These are phyloP conservation scores for Alloplasta piceator DNA, from an alignment of 2,888 invertebrate genomes.

Conservation along the genomic window DNA sequence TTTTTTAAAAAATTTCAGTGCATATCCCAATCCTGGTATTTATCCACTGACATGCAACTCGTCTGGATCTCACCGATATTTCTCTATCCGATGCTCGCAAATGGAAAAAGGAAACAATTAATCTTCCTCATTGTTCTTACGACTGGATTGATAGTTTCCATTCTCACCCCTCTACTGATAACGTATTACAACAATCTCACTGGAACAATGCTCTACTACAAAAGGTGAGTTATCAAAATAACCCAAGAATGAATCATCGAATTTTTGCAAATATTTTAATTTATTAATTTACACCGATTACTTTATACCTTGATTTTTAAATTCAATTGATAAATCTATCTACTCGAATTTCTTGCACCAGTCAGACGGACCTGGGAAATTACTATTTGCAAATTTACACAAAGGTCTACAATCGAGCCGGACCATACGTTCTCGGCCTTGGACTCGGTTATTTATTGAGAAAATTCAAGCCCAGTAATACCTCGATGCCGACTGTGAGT, in stretches of 20 bases:
- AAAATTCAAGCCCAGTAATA: constrained; percentile 64
- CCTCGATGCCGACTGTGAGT: constrained; percentile 67
- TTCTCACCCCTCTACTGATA: constrained; percentile 74
- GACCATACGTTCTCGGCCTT: constrained; percentile 80
- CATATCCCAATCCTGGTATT: constrained; percentile 85
- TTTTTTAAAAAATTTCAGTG: constrained; percentile 82
- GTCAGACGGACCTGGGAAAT: constrained; percentile 68
- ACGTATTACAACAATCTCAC: constrained; percentile 73
- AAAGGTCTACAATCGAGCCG: constrained; percentile 76
- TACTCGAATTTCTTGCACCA: constrained; percentile 51
- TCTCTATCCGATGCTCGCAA: constrained; percentile 76
- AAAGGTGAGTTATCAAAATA: constrained; percentile 71
- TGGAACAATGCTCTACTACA: constrained; percentile 79
- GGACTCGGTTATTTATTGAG: constrained; percentile 77
- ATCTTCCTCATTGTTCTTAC: constrained; percentile 70
- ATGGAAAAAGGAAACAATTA: constrained; percentile 66
- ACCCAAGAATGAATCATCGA: not conserved
- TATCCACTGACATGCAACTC: constrained; percentile 81
- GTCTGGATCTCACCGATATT: constrained; percentile 79
- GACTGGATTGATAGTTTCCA: constrained; percentile 71
- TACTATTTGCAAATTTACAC: constrained; percentile 77
- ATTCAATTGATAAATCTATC: constrained; percentile 18
- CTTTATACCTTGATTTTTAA: not conserved
- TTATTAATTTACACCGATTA: not conserved
- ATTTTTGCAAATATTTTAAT: not conserved